phyloP scores from a whole-genome alignment of 2,888 invertebrate genomes.

The Trissolcus brochymenae region DNA sequence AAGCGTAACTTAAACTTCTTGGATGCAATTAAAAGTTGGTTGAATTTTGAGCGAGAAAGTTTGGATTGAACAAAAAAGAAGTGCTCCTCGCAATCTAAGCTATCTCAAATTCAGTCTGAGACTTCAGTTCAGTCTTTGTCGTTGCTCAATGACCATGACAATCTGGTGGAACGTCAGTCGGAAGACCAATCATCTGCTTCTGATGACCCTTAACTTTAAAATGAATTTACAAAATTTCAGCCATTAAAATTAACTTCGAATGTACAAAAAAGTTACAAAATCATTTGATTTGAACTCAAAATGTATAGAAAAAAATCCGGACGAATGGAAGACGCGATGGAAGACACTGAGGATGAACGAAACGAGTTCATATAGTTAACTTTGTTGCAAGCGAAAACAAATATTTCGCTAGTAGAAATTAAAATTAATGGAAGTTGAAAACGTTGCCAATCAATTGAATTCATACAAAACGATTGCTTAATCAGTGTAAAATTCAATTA shows the following conservation, averaged over 20 bases:
- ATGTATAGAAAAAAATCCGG: neutral
- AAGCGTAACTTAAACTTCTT: constrained; percentile 24
- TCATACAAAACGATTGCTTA: too few relatives aligned
- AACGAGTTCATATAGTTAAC: too few relatives aligned
- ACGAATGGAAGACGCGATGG: too few relatives aligned
- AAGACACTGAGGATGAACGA: too few relatives aligned
- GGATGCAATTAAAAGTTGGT: constrained; percentile 33
- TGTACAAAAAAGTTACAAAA: neutral
- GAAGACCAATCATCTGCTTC: constrained; percentile 8
- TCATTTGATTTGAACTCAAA: too few relatives aligned
- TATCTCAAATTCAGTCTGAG: constrained; percentile 43
- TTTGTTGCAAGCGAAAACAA: too few relatives aligned
- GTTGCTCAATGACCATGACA: constrained; percentile 26
- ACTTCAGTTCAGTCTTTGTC: constrained; percentile 45
- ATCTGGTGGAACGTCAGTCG: constrained; percentile 24
- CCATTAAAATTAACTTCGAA: neutral
- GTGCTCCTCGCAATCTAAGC: constrained; percentile 4
- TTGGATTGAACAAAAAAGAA: constrained; percentile 27
- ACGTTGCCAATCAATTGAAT: too few relatives aligned
- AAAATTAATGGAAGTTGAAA: too few relatives aligned
- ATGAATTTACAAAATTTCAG: neutral
- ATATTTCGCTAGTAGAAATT: too few relatives aligned
- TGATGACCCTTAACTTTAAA: neutral
- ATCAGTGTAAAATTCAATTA: too few relatives aligned
- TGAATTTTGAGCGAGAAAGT: constrained; percentile 38